Conservation (phyloP, 2,888 invertebrate genomes). For the Xylocampa areola region DNA sequence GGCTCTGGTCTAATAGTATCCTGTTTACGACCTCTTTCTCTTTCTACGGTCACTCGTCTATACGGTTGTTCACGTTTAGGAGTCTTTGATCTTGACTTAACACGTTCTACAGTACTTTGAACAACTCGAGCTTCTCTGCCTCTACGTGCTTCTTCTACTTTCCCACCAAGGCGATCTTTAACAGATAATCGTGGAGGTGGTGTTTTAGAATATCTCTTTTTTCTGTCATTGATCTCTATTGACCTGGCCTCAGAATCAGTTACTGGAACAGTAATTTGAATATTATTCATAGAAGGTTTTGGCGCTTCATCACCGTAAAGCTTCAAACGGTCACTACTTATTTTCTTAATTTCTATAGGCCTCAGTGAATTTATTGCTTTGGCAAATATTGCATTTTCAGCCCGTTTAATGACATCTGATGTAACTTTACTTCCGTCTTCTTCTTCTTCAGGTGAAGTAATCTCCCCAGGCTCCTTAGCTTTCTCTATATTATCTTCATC, state of each 20-base stretch:
- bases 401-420: constrained; percentile 96
- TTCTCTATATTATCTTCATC: constrained; percentile 89
- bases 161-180: constrained; percentile 94
- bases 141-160: constrained; percentile 91
- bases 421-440: constrained; percentile 93
- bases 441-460: constrained; percentile 83
- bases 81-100: constrained; percentile 88
- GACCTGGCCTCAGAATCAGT: constrained; percentile 82
- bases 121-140: constrained; percentile 87
- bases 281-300: constrained; percentile 81
- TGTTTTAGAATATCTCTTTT: constrained; percentile 81
- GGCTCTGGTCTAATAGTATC: constrained; percentile 70
- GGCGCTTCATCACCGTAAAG: constrained; percentile 89
- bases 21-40: constrained; percentile 79
- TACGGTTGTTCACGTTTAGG: constrained; percentile 85
- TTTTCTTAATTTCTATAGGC: constrained; percentile 94
- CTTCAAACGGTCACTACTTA: constrained; percentile 92
- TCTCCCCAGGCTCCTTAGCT: constrained; percentile 83
- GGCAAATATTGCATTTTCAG: constrained; percentile 97
- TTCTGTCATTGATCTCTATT: constrained; percentile 85
- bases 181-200: constrained; percentile 92
- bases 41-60: constrained; percentile 87
- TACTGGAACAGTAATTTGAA: constrained; percentile 89
- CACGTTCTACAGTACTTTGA: constrained; percentile 88
- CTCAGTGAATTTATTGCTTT: constrained; percentile 95